Evolutionary conservation across 2,888 invertebrate species (phyloP), one percentile per base, ranked within the genome.

Genomic region (Tuta absoluta): DNA sequence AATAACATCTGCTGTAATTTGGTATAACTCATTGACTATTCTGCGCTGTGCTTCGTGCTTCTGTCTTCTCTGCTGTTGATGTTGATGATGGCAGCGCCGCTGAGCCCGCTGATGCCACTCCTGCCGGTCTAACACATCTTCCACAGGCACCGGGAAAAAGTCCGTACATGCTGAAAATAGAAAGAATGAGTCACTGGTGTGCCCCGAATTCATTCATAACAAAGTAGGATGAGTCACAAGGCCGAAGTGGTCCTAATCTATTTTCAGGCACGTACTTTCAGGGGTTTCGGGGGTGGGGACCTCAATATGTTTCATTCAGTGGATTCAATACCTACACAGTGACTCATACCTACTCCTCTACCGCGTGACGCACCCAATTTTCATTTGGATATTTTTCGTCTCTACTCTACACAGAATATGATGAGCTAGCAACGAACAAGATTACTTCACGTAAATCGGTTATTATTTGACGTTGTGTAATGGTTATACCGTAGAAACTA

Each of bases 181-280:
- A 19, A 21, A 2, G 37, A 2, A 23, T 57, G 57, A 57, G 37
- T 33, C 57, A 57, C 12, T 7, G 28, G 10, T 37, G 5, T 11
- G 37, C 17, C 8, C 37, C 17, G 17, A 57, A 19, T 37, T 37
- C 37, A 57, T 56, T 56, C 24, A 56, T 24, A 24, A 28, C 19
- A 49, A 33, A 41, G 28, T 33, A 63, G 64, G n/a, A 67, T 82
- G 82, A 80, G 68, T 82, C 81, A 79, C 56, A 69, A 71, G 75
- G 73, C 67, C 74, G 71, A 71, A 69, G 69, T 64, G 69, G 59
- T 59, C 23, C 51, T n/a, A 66, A 64, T 67, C 57, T 62, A 60
- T 69, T 71, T n/a, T 68, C 67, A 70, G 69, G 69, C 60, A 72
- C 68, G 79, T 23, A 72, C 67, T 33, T 33, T 33, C 33, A 33